These are phyloP conservation scores for Eupithecia tripunctaria DNA, from an alignment of 2,888 invertebrate genomes.

Conservation along the genomic window DNA sequence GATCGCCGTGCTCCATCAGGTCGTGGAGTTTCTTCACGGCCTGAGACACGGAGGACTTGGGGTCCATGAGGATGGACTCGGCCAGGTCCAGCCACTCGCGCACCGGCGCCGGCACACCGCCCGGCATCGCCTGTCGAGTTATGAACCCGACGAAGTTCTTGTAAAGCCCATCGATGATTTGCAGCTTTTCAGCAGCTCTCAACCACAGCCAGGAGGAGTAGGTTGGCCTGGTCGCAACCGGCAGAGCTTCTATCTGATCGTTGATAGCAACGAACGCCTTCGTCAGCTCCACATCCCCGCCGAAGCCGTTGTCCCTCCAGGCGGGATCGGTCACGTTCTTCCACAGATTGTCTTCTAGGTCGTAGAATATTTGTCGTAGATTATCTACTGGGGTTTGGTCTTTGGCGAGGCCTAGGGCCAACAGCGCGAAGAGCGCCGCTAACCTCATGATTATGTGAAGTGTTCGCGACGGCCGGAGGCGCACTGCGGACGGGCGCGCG, in stretches of 20 bases:
- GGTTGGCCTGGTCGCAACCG: constrained; percentile 58
- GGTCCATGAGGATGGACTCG: constrained; percentile 87
- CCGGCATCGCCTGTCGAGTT: constrained; percentile 67
- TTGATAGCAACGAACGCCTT: constrained; percentile 84
- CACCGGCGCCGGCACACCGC: constrained; percentile 69
- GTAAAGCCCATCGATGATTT: constrained; percentile 87
- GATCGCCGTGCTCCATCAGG: constrained; percentile 85
- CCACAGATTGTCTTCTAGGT: constrained; percentile 83
- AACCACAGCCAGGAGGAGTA: constrained; percentile 86
- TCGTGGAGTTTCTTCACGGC: constrained; percentile 85
- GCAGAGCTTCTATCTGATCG: constrained; percentile 73
- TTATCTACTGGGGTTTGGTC: constrained; percentile 83
- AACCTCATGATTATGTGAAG: constrained; percentile 63
- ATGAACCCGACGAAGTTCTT: constrained; percentile 87
- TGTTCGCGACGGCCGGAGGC: constrained; percentile 61
- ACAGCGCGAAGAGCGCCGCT: constrained; percentile 67
- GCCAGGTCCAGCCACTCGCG: constrained; percentile 86
- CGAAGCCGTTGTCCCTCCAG: constrained; percentile 67
- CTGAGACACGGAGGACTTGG: constrained; percentile 82
- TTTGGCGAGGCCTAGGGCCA: constrained; percentile 58
- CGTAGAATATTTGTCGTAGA: constrained; percentile 84
- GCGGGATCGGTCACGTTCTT: constrained; percentile 71
- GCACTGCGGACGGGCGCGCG: constrained; percentile 53
- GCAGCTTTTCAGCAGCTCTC: constrained; percentile 85
- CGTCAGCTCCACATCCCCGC: constrained; percentile 84